Evolutionary conservation across 2,797 vertebrate genomes (phyloP).

Genomic region (Sylvilagus floridanus): DNA sequence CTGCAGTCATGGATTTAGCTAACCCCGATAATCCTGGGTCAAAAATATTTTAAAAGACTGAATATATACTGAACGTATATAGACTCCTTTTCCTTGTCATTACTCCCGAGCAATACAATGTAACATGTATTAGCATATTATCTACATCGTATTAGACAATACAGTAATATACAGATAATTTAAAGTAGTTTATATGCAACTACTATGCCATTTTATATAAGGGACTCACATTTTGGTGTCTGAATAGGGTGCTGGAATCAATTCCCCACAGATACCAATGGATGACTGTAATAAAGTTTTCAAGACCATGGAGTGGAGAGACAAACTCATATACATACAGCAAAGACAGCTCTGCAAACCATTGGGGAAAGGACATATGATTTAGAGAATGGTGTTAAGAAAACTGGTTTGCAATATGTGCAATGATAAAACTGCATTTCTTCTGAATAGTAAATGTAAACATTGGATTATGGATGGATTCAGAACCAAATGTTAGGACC

Average conservation of each 20-base stretch:
- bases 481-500: neutral
- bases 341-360: neutral
- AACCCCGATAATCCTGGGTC: neutral
- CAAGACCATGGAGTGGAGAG: neutral
- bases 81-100: neutral
- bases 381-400: neutral
- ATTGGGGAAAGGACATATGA: neutral
- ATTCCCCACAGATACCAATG: too few species aligned
- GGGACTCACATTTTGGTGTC: too few species aligned
- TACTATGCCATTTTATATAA: neutral
- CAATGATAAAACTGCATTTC: neutral
- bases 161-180: neutral
- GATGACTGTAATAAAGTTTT: neutral
- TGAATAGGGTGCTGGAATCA: too few species aligned
- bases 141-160: neutral
- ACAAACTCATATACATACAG: neutral
- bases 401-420: neutral
- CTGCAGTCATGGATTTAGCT: neutral
- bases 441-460: constrained; percentile 5
- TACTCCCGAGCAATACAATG: neutral
- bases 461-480: neutral
- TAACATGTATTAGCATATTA: neutral
- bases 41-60: neutral
- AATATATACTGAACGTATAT: neutral
- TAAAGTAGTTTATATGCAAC: neutral